Evolutionary conservation across 2,888 invertebrate species (phyloP).

Genomic region (Phytoseiulus persimilis): DNA sequence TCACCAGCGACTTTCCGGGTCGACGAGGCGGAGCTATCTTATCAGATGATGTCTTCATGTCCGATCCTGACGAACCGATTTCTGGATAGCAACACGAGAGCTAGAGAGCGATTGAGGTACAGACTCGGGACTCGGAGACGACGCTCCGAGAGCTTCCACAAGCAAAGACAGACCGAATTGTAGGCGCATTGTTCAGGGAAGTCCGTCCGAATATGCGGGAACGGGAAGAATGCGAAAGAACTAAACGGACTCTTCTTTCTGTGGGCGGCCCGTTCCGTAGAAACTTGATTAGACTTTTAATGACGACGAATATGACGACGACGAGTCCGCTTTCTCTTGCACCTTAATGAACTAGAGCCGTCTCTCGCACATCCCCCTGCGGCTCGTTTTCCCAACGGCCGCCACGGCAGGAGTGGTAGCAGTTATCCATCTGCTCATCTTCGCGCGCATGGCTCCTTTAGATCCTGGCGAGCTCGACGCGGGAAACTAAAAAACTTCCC

Average conservation of each 20-base stretch:
- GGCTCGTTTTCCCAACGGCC: neutral
- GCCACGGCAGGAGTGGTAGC: neutral
- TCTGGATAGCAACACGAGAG: too few relatives aligned
- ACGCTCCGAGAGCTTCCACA: neutral
- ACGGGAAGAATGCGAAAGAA: neutral
- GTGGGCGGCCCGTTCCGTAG: neutral
- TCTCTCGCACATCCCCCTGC: neutral
- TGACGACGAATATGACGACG: neutral
- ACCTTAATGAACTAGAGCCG: neutral
- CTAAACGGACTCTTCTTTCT: neutral
- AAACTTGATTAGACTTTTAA: conserved; percentile 5
- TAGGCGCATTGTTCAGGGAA: neutral
- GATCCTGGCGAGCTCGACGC: neutral
- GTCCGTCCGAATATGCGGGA: neutral
- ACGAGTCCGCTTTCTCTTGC: neutral
- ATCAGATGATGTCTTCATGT: too few relatives aligned
- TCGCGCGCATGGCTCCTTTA: neutral
- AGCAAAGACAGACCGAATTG: neutral
- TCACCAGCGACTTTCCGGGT: too few relatives aligned
- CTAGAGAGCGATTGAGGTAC: too few relatives aligned
- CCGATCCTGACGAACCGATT: too few relatives aligned
- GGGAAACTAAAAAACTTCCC: neutral
- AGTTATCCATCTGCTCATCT: neutral
- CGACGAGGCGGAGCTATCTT: too few relatives aligned
- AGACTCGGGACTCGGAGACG: neutral